Conservation (phyloP, 1,140 invertebrate genomes). For the Apis cerana region DNA sequence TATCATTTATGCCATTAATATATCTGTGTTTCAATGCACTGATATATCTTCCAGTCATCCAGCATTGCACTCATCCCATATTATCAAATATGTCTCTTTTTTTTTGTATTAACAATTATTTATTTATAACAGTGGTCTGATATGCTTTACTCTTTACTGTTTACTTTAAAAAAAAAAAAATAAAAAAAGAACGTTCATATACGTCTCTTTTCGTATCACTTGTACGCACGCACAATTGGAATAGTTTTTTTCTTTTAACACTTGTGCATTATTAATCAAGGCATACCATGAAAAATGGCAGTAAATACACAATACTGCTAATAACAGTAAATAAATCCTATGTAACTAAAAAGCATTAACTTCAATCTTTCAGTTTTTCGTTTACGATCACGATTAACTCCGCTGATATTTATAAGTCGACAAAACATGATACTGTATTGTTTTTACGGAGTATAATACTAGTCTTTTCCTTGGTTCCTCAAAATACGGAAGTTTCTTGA, state of each 20-base stretch:
- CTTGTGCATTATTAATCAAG: constrained; percentile 58
- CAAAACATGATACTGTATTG: constrained; percentile 20
- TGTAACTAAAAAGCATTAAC: constrained; percentile 65
- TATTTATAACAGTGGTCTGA: constrained; percentile 80
- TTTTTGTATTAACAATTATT: constrained; percentile 77
- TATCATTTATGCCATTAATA: constrained; percentile 31
- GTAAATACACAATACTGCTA: constrained; percentile 69
- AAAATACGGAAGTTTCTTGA: constrained; percentile 33
- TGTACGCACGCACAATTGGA: constrained; percentile 55
- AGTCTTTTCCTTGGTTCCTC: constrained; percentile 19
- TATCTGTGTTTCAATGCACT: constrained; percentile 58
- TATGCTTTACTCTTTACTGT: constrained; percentile 75
- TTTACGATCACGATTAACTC: constrained; percentile 36
- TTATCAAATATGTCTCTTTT: constrained; percentile 74
- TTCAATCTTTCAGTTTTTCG: constrained; percentile 54
- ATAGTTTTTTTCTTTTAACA: constrained; percentile 31
- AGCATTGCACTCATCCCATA: constrained; percentile 78
- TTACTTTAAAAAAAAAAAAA: constrained; percentile 63
- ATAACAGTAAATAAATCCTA: constrained; percentile 68
- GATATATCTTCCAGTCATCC: constrained; percentile 63
- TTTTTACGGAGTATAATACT: constrained; percentile 48
- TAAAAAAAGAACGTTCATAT: constrained; percentile 58
- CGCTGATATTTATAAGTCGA: constrained; percentile 14
- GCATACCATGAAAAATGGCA: constrained; percentile 73
- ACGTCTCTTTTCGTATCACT: constrained; percentile 60